phyloP scores from a whole-genome alignment of 53 echinoderm and acorn worm species.

The Henricia sp. region DNA sequence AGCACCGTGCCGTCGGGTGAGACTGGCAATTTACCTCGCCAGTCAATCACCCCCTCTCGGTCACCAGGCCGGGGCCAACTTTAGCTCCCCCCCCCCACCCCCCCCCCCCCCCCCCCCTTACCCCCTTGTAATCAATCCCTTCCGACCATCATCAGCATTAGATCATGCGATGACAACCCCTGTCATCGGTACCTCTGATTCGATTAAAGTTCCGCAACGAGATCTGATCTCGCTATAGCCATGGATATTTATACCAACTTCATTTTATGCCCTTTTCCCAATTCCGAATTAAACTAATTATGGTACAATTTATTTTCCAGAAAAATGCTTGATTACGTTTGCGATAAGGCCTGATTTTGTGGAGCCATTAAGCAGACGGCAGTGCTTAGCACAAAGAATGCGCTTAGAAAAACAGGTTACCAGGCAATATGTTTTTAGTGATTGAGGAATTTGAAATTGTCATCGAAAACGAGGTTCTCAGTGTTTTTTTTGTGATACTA shows the following conservation, averaged over 20 bases:
- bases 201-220: conserved; percentile 21
- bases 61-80: conserved; percentile 5
- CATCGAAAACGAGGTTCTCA: no score
- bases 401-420: no score
- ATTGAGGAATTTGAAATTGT: no score
- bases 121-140: conserved; percentile 51
- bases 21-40: not conserved
- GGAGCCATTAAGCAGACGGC: no score
- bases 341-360: no score
- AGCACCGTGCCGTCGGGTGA: no score
- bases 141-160: conserved; percentile 50
- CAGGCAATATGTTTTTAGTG: no score
- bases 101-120: not conserved
- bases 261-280: not conserved
- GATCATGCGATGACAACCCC: conserved; percentile 50
- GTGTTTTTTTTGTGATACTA: no score
- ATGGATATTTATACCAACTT: not conserved
- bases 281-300: not conserved
- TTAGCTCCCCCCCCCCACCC: not conserved
- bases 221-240: not conserved
- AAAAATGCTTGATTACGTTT: no score
- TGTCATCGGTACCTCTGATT: conserved; percentile 20
- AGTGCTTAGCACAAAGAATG: no score
- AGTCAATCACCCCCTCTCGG: conserved; percentile 41
- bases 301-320: no score